phyloP scores from a whole-genome alignment of 1,140 invertebrate species.

The Zaprionus africanus region DNA sequence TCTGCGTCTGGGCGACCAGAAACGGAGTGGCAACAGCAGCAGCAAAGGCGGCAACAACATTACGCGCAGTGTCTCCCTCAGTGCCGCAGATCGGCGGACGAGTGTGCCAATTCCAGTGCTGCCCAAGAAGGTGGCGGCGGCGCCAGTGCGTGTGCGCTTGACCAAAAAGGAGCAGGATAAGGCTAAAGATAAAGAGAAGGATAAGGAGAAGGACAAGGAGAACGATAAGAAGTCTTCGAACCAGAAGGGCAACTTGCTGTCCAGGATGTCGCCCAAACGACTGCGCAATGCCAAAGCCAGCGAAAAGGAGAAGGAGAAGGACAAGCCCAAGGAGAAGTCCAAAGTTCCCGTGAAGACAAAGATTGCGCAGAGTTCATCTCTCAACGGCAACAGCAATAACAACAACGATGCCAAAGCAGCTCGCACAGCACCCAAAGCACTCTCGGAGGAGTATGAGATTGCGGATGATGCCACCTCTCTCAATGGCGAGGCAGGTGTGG shows the following conservation, averaged over 20 bases:
- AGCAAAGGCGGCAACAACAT: constrained; percentile 48
- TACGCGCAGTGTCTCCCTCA: constrained; percentile 72
- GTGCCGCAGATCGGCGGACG: constrained; percentile 72
- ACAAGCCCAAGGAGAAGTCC: constrained; percentile 25
- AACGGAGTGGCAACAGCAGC: constrained; percentile 8
- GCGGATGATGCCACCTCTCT: constrained; percentile 86
- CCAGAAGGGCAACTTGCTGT: constrained; percentile 59
- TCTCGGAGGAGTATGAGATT: constrained; percentile 85
- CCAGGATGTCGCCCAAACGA: constrained; percentile 75
- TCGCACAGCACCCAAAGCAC: constrained; percentile 16
- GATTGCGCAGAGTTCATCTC: background rate
- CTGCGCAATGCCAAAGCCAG: constrained; percentile 47
- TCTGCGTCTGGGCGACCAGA: constrained; percentile 54
- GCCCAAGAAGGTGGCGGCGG: constrained; percentile 45
- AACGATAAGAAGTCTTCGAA: constrained; percentile 69
- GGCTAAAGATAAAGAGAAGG: constrained; percentile 44
- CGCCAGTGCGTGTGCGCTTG: constrained; percentile 41
- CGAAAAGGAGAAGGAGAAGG: constrained; percentile 45
- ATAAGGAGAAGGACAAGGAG: constrained; percentile 76
- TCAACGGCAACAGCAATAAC: constrained; percentile 36
- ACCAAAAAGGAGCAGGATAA: constrained; percentile 67
- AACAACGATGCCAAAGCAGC: constrained; percentile 22
- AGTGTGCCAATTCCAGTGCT: constrained; percentile 51
- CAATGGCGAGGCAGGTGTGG: constrained; percentile 72
- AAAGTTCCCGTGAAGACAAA: constrained; percentile 11